These are phyloP conservation scores for Sciurus niger DNA, from an alignment of 2,113 vertebrate genomes.

Conservation along the genomic window DNA sequence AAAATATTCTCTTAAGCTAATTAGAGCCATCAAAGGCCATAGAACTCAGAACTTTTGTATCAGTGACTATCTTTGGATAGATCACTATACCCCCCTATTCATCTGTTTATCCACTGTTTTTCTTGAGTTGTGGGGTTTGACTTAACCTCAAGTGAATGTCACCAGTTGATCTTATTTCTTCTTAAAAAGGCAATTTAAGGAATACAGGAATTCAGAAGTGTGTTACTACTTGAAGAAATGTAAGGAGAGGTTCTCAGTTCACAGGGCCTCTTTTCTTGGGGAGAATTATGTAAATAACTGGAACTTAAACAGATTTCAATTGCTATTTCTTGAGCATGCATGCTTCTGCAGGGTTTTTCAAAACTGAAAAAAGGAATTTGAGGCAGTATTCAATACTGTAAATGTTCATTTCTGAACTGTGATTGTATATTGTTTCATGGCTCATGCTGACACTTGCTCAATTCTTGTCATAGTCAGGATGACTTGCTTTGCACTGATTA, in stretches of 20 bases:
- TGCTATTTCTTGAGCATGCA: slow-evolving; percentile 50
- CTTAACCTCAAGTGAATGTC: neutral
- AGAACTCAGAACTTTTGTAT: slow-evolving; percentile 21
- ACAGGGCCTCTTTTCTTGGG: neutral
- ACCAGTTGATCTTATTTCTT: neutral
- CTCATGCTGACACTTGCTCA: slow-evolving; percentile 47
- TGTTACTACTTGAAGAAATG: neutral
- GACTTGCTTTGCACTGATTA: slow-evolving; percentile 24
- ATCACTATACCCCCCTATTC: neutral
- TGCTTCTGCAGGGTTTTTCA: slow-evolving; percentile 43
- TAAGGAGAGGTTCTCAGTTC: neutral
- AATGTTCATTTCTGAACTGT: slow-evolving; percentile 69
- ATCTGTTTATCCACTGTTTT: neutral
- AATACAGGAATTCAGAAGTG: neutral
- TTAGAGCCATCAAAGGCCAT: neutral
- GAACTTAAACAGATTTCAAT: slow-evolving; percentile 40
- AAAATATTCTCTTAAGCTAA: neutral
- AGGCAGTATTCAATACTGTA: slow-evolving; percentile 61
- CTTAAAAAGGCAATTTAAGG: neutral
- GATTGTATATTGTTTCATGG: slow-evolving; percentile 78
- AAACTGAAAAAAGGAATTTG: slow-evolving; percentile 41
- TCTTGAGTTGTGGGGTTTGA: neutral
- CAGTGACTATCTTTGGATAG: neutral
- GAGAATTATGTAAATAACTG: slow-evolving; percentile 65
- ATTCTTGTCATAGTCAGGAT: slow-evolving; percentile 53